Base-by-base conservation (phyloP, 2,113 vertebrate genomes). In the Hemichromis elongatus region DNA sequence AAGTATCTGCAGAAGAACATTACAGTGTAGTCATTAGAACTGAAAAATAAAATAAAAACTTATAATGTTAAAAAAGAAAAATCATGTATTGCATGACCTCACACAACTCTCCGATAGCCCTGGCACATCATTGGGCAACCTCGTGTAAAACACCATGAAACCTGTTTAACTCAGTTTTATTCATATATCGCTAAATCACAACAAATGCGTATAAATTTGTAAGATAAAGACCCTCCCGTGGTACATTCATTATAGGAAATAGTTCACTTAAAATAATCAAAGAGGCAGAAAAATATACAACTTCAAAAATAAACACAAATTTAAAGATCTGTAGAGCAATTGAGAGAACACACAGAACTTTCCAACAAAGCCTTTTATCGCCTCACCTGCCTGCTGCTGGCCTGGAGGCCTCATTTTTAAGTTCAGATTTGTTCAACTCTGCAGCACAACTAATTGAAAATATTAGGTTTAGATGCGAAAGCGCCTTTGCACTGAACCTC, bases 401-500 rank as follows among this genome's bases (percentile, higher is more conserved):
- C 13, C 13, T 11, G 8, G 1, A 42, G 30, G 68, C 16, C 9
- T 73, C 14, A 12, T 50, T 73, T 40, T 75, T 13, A 50, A n/a
- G 70, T 50, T 50, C 16, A 0, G 50, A 30, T 30, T 50, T 50
- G 26, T 50, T 75, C 24, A 0, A 5, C 16, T 30, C 45, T 50
- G 26, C 68, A 50, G 68, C 42, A 50, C 45, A 75, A 30, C 0
- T 28, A 75, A 19, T 13, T 52, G 10, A 75, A 2, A 50, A 30
- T 33, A 47, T 52, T n/a, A 73, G 42, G 24, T 50, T 50, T 50
- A 18, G 18, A 50, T 30, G 45, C 33, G 45, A 52, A 52, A 75
- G 0, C 0, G 0, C 26, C 7, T 2, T 3, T 2, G 66, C 75
- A 28, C 5, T 45, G 8, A 66, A 57, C 42, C 37, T 78, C 2